These are phyloP conservation scores for Enteromius viviparus DNA, from an alignment of 2,797 vertebrate genomes.

Conservation along the genomic window DNA sequence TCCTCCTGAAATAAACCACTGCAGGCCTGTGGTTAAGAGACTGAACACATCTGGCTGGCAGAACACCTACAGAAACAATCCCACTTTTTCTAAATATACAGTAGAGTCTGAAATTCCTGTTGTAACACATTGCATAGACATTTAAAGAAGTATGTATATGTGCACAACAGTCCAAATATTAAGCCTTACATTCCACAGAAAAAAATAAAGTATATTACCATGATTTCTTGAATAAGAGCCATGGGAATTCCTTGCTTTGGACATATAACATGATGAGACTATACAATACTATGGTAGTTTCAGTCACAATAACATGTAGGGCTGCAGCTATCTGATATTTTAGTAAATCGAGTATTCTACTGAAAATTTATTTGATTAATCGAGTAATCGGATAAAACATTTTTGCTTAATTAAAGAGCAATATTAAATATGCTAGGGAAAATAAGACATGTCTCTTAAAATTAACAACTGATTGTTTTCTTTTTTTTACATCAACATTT, in stretches of 20 bases:
- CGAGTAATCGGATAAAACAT: no score
- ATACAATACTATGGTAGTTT: no score
- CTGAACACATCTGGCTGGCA: constrained; percentile 30
- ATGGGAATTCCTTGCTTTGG: neutral
- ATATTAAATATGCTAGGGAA: no score
- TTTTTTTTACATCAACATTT: no score
- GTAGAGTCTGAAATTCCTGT: constrained; percentile 1
- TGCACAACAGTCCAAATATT: neutral
- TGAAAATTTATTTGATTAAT: no score
- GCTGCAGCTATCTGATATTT: no score
- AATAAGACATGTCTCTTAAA: no score
- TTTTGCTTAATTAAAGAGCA: no score
- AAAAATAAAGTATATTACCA: neutral
- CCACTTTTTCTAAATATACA: neutral
- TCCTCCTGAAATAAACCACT: neutral
- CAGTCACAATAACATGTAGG: no score
- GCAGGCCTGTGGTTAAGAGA: constrained; percentile 17
- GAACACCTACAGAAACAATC: constrained; percentile 32
- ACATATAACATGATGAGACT: neutral
- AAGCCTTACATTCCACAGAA: neutral
- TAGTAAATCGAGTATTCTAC: no score
- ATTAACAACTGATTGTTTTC: no score
- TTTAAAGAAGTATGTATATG: neutral
- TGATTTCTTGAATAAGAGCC: neutral
- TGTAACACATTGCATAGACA: neutral